Evolutionary conservation across 1,140 invertebrate genomes (phyloP).

Genomic region (Oedothorax gibbosus): DNA sequence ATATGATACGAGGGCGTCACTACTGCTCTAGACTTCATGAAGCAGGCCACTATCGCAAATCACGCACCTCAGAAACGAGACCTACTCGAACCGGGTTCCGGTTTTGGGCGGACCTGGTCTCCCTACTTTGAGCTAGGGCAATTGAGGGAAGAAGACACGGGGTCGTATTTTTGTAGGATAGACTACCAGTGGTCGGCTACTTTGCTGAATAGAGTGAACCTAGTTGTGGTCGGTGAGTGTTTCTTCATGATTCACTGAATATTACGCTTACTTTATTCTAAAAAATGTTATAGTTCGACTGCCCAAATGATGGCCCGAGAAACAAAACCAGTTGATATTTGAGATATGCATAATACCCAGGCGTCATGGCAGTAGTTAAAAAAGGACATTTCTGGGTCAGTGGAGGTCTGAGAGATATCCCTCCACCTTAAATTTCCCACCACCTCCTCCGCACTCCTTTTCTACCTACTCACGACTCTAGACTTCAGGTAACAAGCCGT

Average conservation of each 20-base stretch:
- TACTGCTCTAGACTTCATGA: slow-evolving; percentile 58
- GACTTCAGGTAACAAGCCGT: slow-evolving; percentile 42
- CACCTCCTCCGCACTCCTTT: too few species aligned
- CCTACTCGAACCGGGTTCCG: slow-evolving; percentile 25
- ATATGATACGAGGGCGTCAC: slow-evolving; percentile 60
- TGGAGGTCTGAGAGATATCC: too few species aligned
- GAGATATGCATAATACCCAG: too few species aligned
- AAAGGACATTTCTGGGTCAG: too few species aligned
- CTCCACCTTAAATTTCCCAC: too few species aligned
- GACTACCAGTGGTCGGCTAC: slow-evolving; percentile 86
- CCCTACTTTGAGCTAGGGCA: slow-evolving; percentile 37
- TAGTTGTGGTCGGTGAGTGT: slow-evolving; percentile 83
- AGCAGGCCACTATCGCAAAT: slow-evolving; percentile 19
- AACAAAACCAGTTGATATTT: too few species aligned
- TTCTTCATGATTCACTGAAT: neutral
- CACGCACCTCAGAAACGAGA: slow-evolving; percentile 59
- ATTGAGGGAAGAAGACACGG: slow-evolving; percentile 54
- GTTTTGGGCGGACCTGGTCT: slow-evolving; percentile 1
- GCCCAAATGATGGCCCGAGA: too few species aligned
- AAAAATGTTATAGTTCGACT: too few species aligned
- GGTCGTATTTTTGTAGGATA: slow-evolving; percentile 70
- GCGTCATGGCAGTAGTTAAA: too few species aligned
- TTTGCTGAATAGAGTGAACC: slow-evolving; percentile 80
- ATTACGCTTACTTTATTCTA: too few species aligned
- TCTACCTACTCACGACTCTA: slow-evolving; percentile 51